A percentile compares a stretch with the other conserved stretches of the same genome.
These are phyloP conservation scores for Drosophila histrio DNA, from an alignment of 2,888 invertebrate species.

Conservation along the genomic window DNA sequence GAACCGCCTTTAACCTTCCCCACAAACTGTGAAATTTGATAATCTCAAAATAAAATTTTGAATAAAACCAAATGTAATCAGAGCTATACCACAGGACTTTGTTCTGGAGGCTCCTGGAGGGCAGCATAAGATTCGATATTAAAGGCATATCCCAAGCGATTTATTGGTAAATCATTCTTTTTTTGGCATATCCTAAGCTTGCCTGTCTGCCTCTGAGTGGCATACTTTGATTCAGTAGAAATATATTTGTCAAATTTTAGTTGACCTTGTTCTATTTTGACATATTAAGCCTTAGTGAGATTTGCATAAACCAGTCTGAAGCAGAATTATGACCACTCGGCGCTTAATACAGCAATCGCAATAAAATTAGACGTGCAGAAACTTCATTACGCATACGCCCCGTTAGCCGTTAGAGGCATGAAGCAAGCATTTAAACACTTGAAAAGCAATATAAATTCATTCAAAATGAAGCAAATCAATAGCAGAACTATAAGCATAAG, in stretches of 20 bases:
- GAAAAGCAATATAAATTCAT: slow-evolving; percentile 74
- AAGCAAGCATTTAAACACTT: slow-evolving; percentile 64
- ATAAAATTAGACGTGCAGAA: slow-evolving; percentile 43
- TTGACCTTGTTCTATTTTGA: slow-evolving; percentile 2
- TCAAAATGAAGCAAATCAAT: slow-evolving; percentile 48
- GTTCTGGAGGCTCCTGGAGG: background rate
- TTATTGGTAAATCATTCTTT: background rate
- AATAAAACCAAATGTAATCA: background rate
- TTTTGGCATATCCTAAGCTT: background rate
- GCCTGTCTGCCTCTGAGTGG: background rate
- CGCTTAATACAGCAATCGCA: background rate
- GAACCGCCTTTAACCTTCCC: background rate
- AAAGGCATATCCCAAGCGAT: background rate
- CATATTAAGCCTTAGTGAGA: background rate
- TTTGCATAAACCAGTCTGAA: background rate
- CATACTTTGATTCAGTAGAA: background rate
- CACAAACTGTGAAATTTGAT: background rate
- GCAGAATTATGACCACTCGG: background rate
- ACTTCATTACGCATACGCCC: slow-evolving; percentile 47
- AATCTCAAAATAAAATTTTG: background rate
- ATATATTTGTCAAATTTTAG: background rate
- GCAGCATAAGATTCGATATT: background rate
- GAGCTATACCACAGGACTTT: background rate
- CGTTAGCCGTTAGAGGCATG: slow-evolving; percentile 18
- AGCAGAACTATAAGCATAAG: slow-evolving; percentile 59